phyloP scores from a whole-genome alignment of 2,888 invertebrate species.

The Drosophila subsilvestris region DNA sequence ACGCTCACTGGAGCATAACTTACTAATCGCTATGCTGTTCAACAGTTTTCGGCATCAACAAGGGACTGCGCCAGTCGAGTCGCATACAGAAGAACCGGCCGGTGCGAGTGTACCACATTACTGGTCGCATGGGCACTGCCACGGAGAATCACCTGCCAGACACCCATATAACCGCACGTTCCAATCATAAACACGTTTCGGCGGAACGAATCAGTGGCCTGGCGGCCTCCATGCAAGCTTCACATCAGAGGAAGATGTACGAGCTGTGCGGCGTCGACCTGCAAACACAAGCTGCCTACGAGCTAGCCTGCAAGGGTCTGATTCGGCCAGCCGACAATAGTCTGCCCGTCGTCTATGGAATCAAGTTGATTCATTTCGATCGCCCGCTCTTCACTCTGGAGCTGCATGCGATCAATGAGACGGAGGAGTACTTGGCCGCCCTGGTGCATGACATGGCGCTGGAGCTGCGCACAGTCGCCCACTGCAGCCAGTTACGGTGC shows the following conservation, averaged over 20 bases:
- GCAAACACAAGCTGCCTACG: constrained; percentile 95
- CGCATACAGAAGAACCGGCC: constrained; percentile 87
- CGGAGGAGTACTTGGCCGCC: constrained; percentile 89
- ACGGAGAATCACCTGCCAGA: constrained; percentile 90
- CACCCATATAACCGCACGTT: constrained; percentile 89
- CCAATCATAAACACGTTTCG: constrained; percentile 89
- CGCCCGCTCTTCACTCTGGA: constrained; percentile 94
- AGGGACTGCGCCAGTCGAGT: constrained; percentile 86
- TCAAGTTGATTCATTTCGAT: constrained; percentile 92
- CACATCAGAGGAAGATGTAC: constrained; percentile 94
- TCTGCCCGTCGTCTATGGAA: constrained; percentile 92
- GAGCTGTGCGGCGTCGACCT: constrained; percentile 91
- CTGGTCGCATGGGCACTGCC: constrained; percentile 90
- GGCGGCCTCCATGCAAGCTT: constrained; percentile 91
- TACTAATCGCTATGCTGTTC: background rate
- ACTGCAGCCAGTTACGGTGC: constrained; percentile 92
- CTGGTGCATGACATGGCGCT: constrained; percentile 94
- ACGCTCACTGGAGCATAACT: background rate
- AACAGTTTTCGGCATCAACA: constrained; percentile 89
- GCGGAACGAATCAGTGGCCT: constrained; percentile 89
- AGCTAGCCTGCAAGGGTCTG: constrained; percentile 92
- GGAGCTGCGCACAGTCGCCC: constrained; percentile 91
- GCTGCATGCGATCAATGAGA: constrained; percentile 94
- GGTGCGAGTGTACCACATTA: constrained; percentile 89
- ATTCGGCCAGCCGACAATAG: constrained; percentile 89